Evolutionary conservation across 2,797 vertebrate species (phyloP), one percentile per base, ranked within the genome.

Genomic region (Holocentrus rufus): DNA sequence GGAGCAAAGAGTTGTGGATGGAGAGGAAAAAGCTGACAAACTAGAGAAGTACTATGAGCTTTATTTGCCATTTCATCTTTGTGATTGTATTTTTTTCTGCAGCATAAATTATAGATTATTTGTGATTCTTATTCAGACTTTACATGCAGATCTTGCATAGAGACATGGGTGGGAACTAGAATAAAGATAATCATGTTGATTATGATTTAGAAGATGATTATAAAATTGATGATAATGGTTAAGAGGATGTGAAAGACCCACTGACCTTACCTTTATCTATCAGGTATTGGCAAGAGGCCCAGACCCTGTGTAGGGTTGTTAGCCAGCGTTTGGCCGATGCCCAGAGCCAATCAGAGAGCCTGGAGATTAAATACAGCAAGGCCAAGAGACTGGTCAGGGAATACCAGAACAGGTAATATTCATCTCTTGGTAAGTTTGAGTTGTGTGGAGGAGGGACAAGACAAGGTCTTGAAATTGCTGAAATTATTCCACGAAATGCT

Each of bases 221-320:
- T 66, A 18, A 66, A 4, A 31, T 73, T 56, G 17, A 62, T 65
- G 23, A 74, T 58, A 14, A 70, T 63, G 13, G 20, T 69, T 66
- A 6, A 54, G 49, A 71, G 66, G 36, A 55, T 67, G 31, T 54
- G 65, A 44, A 59, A 56, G 20, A 76, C 31, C 67, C 50, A 44
- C 57, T 58, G 20, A 76, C 31, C 67, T 47, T 53, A 18, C 34
- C 56, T 79, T 5, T 85, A 1, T 73, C 74, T 53, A 34, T 81
- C 81, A 93, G 92, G 67, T 95, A 96, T 67, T 98, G 96, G 96
- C 93, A 96, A 72, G 96, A 98, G 83, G 95, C 96, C 84, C 96
- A 98, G 89, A 94, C 92, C 13, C 91, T 98, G 71, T 96, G 96
- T 86, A 95, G 95, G 89, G 94, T 96, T 17, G 95, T 96, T 76